Conservation (phyloP, 2,797 vertebrate genomes). For the Danio kyathit region DNA sequence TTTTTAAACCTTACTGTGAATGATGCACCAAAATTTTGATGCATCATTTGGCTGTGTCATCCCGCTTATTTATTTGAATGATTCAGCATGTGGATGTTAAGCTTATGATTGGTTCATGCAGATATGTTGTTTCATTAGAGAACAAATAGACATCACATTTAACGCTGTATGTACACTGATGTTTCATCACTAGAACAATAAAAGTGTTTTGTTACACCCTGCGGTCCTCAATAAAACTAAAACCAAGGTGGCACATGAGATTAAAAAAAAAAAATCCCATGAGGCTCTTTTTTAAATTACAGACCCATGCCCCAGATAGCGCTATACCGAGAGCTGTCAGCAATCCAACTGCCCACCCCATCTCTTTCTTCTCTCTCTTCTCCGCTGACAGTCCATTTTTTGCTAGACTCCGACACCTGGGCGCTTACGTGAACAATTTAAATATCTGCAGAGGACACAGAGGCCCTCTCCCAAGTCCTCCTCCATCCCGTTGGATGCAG, state of each 20-base stretch:
- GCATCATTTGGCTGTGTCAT: constrained; percentile 55
- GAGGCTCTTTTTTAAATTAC: constrained; percentile 55
- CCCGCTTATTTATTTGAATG: constrained; percentile 45
- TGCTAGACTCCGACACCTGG: constrained; percentile 75
- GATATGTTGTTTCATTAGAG: constrained; percentile 45
- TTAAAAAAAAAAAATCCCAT: constrained; percentile 21
- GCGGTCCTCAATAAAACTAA: constrained; percentile 71
- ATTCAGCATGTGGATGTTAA: constrained; percentile 48
- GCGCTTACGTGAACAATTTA: constrained; percentile 75
- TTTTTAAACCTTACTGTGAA: constrained; percentile 51
- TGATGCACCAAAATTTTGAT: constrained; percentile 49
- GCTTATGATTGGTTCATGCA: constrained; percentile 32
- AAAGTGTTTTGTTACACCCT: constrained; percentile 65
- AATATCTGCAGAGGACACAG: constrained; percentile 79
- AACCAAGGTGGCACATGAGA: constrained; percentile 74
- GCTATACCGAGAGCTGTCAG: constrained; percentile 59
- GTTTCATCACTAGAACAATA: constrained; percentile 55
- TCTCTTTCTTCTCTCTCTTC: constrained; percentile 63
- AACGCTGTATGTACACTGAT: constrained; percentile 55
- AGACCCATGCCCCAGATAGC: constrained; percentile 41
- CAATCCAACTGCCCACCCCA: constrained; percentile 4
- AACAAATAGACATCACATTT: constrained; percentile 45
- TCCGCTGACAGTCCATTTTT: constrained; percentile 78
- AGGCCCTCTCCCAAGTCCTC: constrained; percentile 62
- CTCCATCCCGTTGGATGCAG: constrained; percentile 66